Percentiles rank a stretch among this genome's conserved stretches.
These are phyloP conservation scores for Cuniculus paca DNA, from an alignment of 2,797 vertebrate species.

Conservation along the genomic window DNA sequence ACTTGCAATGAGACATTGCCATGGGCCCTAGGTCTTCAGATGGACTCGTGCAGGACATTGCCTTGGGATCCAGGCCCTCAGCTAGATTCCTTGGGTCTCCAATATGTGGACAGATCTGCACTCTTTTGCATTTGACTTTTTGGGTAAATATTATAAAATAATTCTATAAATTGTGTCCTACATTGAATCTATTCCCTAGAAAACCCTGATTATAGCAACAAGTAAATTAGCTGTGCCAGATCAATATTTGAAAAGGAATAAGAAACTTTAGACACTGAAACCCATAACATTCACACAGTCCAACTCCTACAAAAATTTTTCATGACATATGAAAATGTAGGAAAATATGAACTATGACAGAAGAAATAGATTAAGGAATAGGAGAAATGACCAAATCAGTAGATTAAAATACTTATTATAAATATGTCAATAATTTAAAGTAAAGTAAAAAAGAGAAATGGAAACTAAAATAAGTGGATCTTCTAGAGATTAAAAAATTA, in stretches of 20 bases:
- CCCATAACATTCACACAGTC: background rate
- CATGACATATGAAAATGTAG: background rate
- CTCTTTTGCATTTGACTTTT: background rate
- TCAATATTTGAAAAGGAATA: background rate
- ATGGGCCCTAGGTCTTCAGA: background rate
- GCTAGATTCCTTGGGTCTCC: background rate
- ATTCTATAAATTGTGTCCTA: background rate
- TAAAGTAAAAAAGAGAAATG: background rate
- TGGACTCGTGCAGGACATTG: background rate
- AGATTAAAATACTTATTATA: slow-evolving; percentile 23
- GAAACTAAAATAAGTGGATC: background rate
- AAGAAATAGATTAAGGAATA: slow-evolving; percentile 26
- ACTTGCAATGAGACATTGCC: background rate
- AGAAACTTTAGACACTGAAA: background rate
- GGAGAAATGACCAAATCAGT: background rate
- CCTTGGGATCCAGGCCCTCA: background rate
- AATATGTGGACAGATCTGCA: background rate
- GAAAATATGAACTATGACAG: background rate
- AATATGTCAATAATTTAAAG: background rate
- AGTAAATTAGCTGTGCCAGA: background rate
- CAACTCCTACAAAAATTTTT: background rate
- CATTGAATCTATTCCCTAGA: background rate
- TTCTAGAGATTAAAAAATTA: background rate
- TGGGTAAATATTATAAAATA: background rate
- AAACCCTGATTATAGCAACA: background rate